Evolutionary conservation across 2,888 invertebrate species (phyloP), one percentile per base, ranked within the genome.

Genomic region (Xanthostigma xanthostigma): DNA sequence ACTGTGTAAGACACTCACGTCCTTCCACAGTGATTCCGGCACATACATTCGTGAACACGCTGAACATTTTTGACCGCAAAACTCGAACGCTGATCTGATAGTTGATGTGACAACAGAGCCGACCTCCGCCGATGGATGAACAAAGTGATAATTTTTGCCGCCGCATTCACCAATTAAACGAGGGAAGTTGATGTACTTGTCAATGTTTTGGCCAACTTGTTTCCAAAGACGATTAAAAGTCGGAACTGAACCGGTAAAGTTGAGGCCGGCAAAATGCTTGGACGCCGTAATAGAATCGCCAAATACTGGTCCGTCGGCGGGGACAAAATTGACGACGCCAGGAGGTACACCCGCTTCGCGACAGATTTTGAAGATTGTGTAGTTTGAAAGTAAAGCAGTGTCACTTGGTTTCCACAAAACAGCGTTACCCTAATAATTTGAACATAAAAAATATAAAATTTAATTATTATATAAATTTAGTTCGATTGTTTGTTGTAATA

Each of bases 331-430:
- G 9, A 98, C 92, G 12, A 98, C 88, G 39, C 97, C 98, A 14
- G 90, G 78, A 3, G 98, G 98, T 34, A 98, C 75, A 8, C 97
- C 98, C 4, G 95, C 97, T 67, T 98, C 97, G 49, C 85, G 76
- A 74, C 95, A 85, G 40, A 95, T 85, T 65, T 94, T 84, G 64
- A 86, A 95, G 57, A 92, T 89, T 53, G 81, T 78, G 82, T 93
- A 99, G 66, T 96, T 97, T 17, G 96, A 94, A 2, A 97, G 75
- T 9, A 99, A 61, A 2, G 97, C 95, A 0, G 97, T 95, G 67
- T 97, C 95, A 1, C 96, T 96, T 0, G 98, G 97, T 65, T 98
- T 98, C 97, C 97, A 99, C 50, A 99, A 62, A 8, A 94, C 90
- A 11, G 82, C 79, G 64, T 95, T 96, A n/a, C 98, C 98, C 89